These are phyloP conservation scores for Aegotheles bennettii DNA, from an alignment of 2,113 vertebrate genomes.

Conservation along the genomic window DNA sequence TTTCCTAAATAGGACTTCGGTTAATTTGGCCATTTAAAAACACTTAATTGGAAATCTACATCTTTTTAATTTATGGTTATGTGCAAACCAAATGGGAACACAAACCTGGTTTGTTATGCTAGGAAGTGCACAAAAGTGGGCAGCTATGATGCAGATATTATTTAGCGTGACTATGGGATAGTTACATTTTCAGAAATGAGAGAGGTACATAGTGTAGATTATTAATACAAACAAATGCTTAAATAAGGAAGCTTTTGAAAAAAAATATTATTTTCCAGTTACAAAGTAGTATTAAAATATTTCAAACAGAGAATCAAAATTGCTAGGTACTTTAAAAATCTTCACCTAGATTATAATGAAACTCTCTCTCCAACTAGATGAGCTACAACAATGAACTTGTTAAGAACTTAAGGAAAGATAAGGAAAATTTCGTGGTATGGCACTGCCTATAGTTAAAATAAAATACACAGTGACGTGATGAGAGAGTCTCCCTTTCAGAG, in stretches of 20 bases:
- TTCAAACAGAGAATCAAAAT: not conserved
- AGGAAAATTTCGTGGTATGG: not conserved
- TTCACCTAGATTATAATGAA: not conserved
- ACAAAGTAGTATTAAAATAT: not conserved
- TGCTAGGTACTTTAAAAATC: not conserved
- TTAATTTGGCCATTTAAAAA: not conserved
- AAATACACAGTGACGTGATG: not conserved
- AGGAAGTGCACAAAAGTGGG: not conserved
- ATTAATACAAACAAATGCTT: not conserved
- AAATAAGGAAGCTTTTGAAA: not conserved
- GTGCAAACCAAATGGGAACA: not conserved
- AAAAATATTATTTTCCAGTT: not conserved
- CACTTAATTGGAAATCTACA: not conserved
- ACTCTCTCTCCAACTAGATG: not conserved
- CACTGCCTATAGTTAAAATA: not conserved
- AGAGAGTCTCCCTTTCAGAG: not conserved
- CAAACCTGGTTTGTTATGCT: not conserved
- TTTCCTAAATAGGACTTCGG: not conserved
- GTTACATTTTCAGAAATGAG: not conserved
- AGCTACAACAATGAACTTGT: not conserved
- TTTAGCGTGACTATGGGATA: not conserved
- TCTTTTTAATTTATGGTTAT: not conserved
- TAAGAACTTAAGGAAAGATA: not conserved
- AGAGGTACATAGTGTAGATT: not conserved
- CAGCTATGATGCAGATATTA: not conserved